Conservation (phyloP, 2,888 invertebrate genomes). For the Drosophila pegasa region DNA sequence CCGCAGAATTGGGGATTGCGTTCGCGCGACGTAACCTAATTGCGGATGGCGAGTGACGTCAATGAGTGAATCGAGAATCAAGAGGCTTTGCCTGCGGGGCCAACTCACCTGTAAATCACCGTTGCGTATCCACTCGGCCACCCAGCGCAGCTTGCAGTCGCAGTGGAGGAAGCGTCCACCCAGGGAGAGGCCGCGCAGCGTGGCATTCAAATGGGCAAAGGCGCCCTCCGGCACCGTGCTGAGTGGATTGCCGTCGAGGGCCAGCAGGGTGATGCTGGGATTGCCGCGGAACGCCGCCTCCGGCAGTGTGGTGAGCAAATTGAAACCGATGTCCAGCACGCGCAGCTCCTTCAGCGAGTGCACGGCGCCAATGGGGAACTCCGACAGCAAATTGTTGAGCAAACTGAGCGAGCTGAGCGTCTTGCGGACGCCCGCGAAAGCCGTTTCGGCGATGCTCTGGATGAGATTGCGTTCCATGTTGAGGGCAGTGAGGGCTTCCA, state of each 20-base stretch:
- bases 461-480: slow-evolving; percentile 95
- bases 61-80: no score
- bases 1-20: slow-evolving; percentile 97
- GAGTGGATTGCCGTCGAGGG: slow-evolving; percentile 95
- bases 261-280: slow-evolving; percentile 93
- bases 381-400: slow-evolving; percentile 94
- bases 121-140: slow-evolving; percentile 94
- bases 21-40: slow-evolving; percentile 92
- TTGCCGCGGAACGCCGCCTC: slow-evolving; percentile 92
- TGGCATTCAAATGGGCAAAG: slow-evolving; percentile 91
- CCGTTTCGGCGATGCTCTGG: slow-evolving; percentile 90
- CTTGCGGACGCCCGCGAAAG: slow-evolving; percentile 92
- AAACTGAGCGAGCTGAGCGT: slow-evolving; percentile 95
- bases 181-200: slow-evolving; percentile 93
- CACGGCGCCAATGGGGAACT: slow-evolving; percentile 93
- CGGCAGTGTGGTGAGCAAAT: slow-evolving; percentile 93
- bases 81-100: neutral
- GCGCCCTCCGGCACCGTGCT: slow-evolving; percentile 93
- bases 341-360: slow-evolving; percentile 91
- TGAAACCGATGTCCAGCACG: slow-evolving; percentile 96
- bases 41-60: neutral
- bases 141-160: slow-evolving; percentile 95
- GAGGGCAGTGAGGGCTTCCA: slow-evolving; percentile 91
- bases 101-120: slow-evolving; percentile 91
- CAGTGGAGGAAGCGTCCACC: slow-evolving; percentile 95